A percentile compares a stretch with the other conserved stretches of the same genome.
These are phyloP conservation scores for Takifugu ocellatus DNA, from an alignment of 2,797 vertebrate genomes.

Conservation along the genomic window DNA sequence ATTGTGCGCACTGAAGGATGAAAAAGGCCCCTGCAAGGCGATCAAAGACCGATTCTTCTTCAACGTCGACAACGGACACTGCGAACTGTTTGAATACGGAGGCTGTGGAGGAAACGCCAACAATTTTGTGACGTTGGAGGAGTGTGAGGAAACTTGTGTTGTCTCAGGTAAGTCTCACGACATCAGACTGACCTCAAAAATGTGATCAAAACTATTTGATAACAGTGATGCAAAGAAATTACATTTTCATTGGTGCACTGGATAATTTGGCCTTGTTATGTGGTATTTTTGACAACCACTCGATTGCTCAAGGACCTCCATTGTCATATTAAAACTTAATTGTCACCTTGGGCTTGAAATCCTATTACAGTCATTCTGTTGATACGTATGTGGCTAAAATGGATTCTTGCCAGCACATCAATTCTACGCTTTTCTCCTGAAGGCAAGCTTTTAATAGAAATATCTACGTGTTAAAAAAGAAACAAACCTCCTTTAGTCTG, in stretches of 20 bases:
- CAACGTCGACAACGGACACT: slow-evolving; percentile 71
- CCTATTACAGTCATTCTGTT: slow-evolving; percentile 45
- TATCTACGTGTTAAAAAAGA: slow-evolving; percentile 11
- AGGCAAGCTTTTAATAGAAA: slow-evolving; percentile 39
- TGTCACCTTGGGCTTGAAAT: slow-evolving; percentile 44
- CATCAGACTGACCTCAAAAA: neutral
- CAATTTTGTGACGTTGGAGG: slow-evolving; percentile 80
- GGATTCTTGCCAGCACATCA: slow-evolving; percentile 39
- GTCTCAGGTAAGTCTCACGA: slow-evolving; percentile 72
- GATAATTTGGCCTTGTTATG: slow-evolving; percentile 12
- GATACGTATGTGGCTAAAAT: slow-evolving; percentile 24
- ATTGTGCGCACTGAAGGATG: slow-evolving; percentile 81
- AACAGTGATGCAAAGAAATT: neutral
- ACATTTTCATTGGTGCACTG: neutral
- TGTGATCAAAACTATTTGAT: too few relatives aligned
- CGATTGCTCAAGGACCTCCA: slow-evolving; percentile 24
- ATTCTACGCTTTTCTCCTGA: slow-evolving; percentile 34
- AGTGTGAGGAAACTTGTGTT: slow-evolving; percentile 79
- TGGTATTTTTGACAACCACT: slow-evolving; percentile 25
- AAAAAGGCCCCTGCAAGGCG: slow-evolving; percentile 84
- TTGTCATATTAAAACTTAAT: slow-evolving; percentile 43
- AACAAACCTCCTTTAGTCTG: slow-evolving; percentile 8
- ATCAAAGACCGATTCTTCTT: slow-evolving; percentile 79
- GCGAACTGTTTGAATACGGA: slow-evolving; percentile 84
- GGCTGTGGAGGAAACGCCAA: slow-evolving; percentile 88